Percentiles rank a stretch among this genome's conserved stretches.
Conservation (phyloP, 2,797 vertebrate species). For the Hypotaenidia okinawae region DNA sequence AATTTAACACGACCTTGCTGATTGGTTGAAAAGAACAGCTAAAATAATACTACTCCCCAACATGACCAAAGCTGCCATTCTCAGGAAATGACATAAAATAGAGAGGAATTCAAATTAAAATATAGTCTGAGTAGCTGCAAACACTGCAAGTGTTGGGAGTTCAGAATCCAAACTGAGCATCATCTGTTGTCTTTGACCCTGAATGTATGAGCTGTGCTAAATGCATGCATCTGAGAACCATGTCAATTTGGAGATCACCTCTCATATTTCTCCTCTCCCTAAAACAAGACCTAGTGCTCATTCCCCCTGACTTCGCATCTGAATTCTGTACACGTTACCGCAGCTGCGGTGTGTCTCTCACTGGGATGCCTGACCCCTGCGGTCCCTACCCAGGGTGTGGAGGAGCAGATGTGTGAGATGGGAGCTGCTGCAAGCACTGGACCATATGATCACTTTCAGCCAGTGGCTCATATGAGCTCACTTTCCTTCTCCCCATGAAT, state of each 20-base stretch:
- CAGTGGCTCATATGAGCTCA: conserved; percentile 15
- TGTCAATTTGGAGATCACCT: neutral
- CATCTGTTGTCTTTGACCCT: neutral
- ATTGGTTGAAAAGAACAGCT: neutral
- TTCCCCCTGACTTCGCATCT: neutral
- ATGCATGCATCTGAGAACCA: neutral
- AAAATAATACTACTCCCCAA: neutral
- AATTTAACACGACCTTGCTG: neutral
- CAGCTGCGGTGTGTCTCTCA: neutral
- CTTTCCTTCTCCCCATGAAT: neutral
- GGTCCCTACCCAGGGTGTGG: neutral
- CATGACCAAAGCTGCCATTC: neutral
- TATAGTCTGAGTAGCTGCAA: neutral
- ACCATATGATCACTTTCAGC: neutral
- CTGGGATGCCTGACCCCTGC: neutral
- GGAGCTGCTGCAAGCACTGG: neutral
- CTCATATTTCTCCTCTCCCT: neutral
- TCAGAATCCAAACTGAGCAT: neutral
- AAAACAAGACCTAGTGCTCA: neutral
- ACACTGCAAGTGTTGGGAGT: neutral
- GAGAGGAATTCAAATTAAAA: neutral
- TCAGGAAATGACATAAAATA: neutral
- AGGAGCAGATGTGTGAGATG: neutral
- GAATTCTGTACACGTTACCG: accelerated
- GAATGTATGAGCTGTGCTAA: neutral